Evolutionary conservation across 2,113 vertebrate genomes (phyloP).

Genomic region (Ia io): DNA sequence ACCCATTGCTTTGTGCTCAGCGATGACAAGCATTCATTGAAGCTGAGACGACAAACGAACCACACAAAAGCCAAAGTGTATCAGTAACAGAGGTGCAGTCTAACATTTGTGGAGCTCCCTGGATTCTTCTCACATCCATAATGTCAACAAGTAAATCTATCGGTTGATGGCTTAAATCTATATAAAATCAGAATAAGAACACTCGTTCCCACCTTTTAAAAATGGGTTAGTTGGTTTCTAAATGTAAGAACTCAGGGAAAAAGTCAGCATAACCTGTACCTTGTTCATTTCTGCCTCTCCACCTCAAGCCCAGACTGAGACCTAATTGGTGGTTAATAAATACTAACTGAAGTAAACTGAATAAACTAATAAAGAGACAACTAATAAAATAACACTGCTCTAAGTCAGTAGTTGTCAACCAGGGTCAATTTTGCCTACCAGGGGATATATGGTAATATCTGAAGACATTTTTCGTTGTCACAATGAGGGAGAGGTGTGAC

Average conservation of each 20-base stretch:
- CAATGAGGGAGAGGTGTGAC: rapidly evolving
- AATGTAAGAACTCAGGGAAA: background rate
- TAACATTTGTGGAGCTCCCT: background rate
- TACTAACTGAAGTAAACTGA: background rate
- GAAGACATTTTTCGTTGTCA: background rate
- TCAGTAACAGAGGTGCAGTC: background rate
- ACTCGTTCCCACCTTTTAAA: background rate
- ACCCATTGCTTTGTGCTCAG: background rate
- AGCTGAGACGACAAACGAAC: background rate
- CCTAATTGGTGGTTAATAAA: background rate
- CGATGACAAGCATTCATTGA: background rate
- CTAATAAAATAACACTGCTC: background rate
- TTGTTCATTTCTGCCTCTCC: background rate
- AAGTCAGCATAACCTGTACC: background rate
- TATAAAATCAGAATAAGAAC: background rate
- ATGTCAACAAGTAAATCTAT: slow-evolving; percentile 5
- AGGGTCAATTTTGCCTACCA: background rate
- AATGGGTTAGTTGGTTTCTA: background rate
- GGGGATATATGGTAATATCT: background rate
- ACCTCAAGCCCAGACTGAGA: background rate
- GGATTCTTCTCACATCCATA: background rate
- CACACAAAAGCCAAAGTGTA: background rate
- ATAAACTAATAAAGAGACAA: background rate
- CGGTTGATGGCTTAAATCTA: background rate
- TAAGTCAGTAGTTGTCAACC: background rate